These are phyloP conservation scores for Prunella strophiata DNA, from an alignment of 2,797 vertebrate species.

Conservation along the genomic window DNA sequence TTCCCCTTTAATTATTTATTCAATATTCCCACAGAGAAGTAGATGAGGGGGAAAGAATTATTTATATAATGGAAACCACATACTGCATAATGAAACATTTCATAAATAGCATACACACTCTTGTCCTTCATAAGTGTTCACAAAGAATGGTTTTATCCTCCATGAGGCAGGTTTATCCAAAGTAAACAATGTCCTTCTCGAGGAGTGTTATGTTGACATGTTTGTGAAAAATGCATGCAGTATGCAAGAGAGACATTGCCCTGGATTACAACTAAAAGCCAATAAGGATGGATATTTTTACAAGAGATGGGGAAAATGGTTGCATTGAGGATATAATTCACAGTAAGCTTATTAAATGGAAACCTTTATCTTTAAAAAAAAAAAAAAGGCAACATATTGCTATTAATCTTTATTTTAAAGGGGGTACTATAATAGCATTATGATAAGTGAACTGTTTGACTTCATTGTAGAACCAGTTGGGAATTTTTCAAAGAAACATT, in stretches of 20 bases:
- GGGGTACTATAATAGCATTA: background rate
- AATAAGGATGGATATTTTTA: constrained; percentile 13
- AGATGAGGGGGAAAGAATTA: constrained; percentile 43
- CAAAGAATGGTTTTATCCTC: constrained; percentile 55
- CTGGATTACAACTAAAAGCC: constrained; percentile 22
- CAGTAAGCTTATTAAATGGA: constrained; percentile 3
- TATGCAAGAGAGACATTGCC: background rate
- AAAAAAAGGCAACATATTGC: background rate
- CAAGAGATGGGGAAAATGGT: background rate
- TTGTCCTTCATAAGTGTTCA: constrained; percentile 41
- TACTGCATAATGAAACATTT: constrained; percentile 48
- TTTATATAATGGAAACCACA: constrained; percentile 57
- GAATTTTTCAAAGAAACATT: constrained; percentile 30
- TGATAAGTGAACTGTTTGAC: constrained; percentile 26
- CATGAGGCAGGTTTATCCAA: constrained; percentile 40
- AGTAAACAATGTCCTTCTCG: constrained; percentile 33
- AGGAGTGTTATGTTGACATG: constrained; percentile 53
- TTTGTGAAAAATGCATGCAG: constrained; percentile 45
- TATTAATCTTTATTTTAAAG: constrained; percentile 45
- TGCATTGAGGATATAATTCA: constrained; percentile 33
- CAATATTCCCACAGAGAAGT: constrained; percentile 45
- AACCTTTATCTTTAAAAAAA: background rate
- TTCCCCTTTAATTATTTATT: constrained; percentile 53
- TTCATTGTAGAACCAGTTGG: background rate
- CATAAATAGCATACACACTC: constrained; percentile 44